Evolutionary conservation across 2,113 vertebrate genomes (phyloP).

Genomic region (Dicerorhinus sumatrensis): DNA sequence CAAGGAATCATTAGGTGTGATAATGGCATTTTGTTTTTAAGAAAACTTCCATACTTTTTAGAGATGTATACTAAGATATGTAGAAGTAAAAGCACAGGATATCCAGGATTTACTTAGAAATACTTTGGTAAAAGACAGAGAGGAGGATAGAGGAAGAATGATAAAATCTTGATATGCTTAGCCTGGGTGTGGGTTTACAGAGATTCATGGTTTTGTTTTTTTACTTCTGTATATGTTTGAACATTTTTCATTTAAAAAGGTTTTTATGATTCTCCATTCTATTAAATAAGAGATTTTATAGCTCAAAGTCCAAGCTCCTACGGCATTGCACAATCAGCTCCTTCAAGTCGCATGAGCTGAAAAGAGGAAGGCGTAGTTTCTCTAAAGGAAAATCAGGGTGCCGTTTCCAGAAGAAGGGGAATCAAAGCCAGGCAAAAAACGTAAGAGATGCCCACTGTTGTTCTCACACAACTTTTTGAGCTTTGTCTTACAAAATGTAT

Average conservation of each 20-base stretch:
- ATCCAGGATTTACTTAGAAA: not conserved
- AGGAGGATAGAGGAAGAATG: not conserved
- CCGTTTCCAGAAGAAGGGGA: not conserved
- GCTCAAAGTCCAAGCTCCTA: not conserved
- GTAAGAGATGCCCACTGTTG: not conserved
- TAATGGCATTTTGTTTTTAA: not conserved
- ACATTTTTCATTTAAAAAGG: not conserved
- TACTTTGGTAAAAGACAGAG: not conserved
- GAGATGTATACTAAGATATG: not conserved
- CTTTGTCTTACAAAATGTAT: not conserved
- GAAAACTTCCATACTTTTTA: not conserved
- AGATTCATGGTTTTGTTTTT: not conserved
- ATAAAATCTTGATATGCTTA: slow-evolving; percentile 28
- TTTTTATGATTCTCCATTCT: not conserved
- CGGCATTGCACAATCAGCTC: not conserved
- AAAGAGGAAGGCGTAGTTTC: not conserved
- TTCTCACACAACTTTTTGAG: not conserved
- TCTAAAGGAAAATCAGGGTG: not conserved
- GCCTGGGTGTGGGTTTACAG: not conserved
- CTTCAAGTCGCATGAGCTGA: not conserved
- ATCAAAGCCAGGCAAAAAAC: not conserved
- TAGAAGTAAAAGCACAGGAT: not conserved
- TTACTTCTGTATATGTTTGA: not conserved
- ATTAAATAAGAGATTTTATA: not conserved
- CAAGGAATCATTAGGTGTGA: not conserved